phyloP scores from a whole-genome alignment of 2,888 invertebrate genomes.

The Pemphredon lugubris region DNA sequence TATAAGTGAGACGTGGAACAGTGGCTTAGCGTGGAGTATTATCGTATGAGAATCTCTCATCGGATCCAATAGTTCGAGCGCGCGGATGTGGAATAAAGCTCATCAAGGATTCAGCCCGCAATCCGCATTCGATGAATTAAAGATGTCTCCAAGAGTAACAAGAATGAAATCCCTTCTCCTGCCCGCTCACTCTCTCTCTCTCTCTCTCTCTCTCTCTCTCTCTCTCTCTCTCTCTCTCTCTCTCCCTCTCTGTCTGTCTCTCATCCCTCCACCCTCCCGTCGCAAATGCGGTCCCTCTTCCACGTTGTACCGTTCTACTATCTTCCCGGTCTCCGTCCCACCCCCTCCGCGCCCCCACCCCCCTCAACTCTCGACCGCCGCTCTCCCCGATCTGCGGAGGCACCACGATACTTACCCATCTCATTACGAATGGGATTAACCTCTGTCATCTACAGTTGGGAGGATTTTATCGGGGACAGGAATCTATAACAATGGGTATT shows the following conservation, averaged over 20 bases:
- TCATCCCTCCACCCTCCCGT: slow-evolving; percentile 20
- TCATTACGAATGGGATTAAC: slow-evolving; percentile 71
- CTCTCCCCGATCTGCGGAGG: slow-evolving; percentile 37
- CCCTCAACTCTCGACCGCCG: slow-evolving; percentile 18
- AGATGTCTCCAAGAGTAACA: slow-evolving; percentile 80
- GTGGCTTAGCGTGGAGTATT: slow-evolving; percentile 75
- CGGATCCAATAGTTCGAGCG: slow-evolving; percentile 79
- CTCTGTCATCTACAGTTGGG: slow-evolving; percentile 40
- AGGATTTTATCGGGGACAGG: slow-evolving; percentile 13
- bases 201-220: slow-evolving; percentile 40
- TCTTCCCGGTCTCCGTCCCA: slow-evolving; percentile 29
- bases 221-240: slow-evolving; percentile 36
- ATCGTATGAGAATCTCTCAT: slow-evolving; percentile 79
- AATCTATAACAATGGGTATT: slow-evolving; percentile 28
- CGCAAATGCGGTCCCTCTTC: no score
- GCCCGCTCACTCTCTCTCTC: slow-evolving; percentile 40
- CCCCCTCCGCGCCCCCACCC: slow-evolving; percentile 6
- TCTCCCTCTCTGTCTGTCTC: neutral
- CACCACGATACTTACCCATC: slow-evolving; percentile 56
- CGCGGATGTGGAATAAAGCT: slow-evolving; percentile 80
- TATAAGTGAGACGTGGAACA: slow-evolving; percentile 65
- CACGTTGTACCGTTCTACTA: slow-evolving; percentile 34
- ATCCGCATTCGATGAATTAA: slow-evolving; percentile 81
- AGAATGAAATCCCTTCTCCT: slow-evolving; percentile 79
- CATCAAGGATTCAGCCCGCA: slow-evolving; percentile 80